Evolutionary conservation across 2,113 vertebrate species (phyloP).

Genomic region (Silurus meridionalis): DNA sequence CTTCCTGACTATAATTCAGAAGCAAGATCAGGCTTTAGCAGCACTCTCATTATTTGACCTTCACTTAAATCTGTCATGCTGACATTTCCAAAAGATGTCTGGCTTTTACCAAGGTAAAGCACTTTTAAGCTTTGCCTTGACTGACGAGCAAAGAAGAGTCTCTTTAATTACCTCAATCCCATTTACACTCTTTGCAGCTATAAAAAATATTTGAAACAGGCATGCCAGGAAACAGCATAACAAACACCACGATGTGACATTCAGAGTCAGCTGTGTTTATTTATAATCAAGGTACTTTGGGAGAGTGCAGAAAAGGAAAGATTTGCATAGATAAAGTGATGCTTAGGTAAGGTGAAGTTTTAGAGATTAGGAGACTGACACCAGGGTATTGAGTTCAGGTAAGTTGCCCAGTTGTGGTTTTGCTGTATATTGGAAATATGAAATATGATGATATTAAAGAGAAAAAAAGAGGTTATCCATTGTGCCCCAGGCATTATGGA

Average conservation of each 20-base stretch:
- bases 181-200: constrained; percentile 58
- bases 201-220: constrained; percentile 55
- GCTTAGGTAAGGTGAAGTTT: not conserved
- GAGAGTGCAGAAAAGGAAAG: not conserved
- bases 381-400: not conserved
- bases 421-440: not conserved
- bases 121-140: constrained; percentile 42
- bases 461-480: not conserved
- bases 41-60: constrained; percentile 72
- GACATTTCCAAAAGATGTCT: constrained; percentile 58
- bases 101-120: constrained; percentile 40
- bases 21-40: constrained; percentile 58
- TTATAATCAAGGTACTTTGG: not conserved
- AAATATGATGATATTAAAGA: not conserved
- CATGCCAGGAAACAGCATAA: constrained; percentile 1
- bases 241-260: not conserved
- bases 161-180: constrained; percentile 67
- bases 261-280: constrained; percentile 8
- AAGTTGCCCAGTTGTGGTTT: not conserved
- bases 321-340: not conserved
- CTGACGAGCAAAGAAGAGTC: constrained; percentile 31
- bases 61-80: constrained; percentile 73
- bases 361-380: not conserved
- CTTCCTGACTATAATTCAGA: constrained; percentile 62
- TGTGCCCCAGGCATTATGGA: not conserved